These are phyloP conservation scores for Sebastes steindachneri DNA, from an alignment of 2,797 vertebrate genomes.

Conservation along the genomic window DNA sequence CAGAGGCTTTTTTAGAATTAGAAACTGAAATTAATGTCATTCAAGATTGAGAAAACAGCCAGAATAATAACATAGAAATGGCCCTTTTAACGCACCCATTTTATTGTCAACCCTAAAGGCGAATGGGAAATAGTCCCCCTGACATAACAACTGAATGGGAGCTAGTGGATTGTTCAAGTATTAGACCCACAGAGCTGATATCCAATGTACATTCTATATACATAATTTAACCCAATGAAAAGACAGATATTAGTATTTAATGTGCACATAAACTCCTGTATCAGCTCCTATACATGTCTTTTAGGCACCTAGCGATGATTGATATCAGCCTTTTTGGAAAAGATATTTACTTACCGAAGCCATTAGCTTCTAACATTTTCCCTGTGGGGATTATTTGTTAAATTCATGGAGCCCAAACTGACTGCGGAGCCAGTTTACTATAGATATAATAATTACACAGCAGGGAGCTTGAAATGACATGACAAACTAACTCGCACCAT, in stretches of 20 bases:
- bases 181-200: neutral
- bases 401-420: neutral
- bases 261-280: neutral
- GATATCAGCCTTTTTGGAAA: neutral
- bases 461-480: neutral
- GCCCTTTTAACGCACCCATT: neutral
- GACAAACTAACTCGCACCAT: neutral
- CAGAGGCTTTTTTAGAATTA: neutral
- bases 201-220: neutral
- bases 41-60: neutral
- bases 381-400: constrained; percentile 11
- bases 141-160: neutral
- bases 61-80: neutral
- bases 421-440: neutral
- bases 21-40: neutral
- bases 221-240: neutral
- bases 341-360: constrained; percentile 21
- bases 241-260: neutral
- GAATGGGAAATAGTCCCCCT: neutral
- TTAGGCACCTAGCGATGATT: neutral
- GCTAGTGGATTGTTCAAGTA: neutral
- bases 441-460: constrained; percentile 10
- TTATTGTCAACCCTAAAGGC: neutral
- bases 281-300: neutral
- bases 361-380: constrained; percentile 17